Conservation (phyloP, 1,140 invertebrate genomes). For the Choristoneura fumiferana region DNA sequence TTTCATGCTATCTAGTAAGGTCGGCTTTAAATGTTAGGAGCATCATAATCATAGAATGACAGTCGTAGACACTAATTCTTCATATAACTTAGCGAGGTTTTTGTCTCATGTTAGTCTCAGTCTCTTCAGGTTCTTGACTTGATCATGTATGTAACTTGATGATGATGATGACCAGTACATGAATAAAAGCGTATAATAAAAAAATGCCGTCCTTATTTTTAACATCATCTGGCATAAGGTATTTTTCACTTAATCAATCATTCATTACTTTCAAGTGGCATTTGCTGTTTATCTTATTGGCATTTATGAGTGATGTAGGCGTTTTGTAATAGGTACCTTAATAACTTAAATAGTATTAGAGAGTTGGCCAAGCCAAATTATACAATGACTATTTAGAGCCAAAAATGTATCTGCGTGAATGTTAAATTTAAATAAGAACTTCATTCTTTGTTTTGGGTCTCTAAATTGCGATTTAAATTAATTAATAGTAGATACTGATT, state of each 20-base stretch:
- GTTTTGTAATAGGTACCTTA: constrained; percentile 9
- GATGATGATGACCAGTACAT: neutral
- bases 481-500: neutral
- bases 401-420: neutral
- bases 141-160: neutral
- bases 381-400: constrained; percentile 5
- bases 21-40: constrained; percentile 65
- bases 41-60: constrained; percentile 21
- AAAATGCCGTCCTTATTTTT: constrained; percentile 14
- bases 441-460: too few species aligned
- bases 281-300: constrained; percentile 3
- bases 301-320: neutral
- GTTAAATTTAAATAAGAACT: too few species aligned
- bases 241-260: neutral
- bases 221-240: neutral
- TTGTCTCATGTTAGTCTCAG: neutral
- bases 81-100: constrained; percentile 22
- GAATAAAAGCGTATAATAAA: neutral
- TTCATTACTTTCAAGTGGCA: constrained; percentile 1
- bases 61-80: constrained; percentile 31
- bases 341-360: neutral
- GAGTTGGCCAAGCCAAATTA: constrained; percentile 16
- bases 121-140: neutral
- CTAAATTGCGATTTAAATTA: too few species aligned
- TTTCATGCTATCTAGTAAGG: constrained; percentile 48